Base-by-base conservation (phyloP, 1,140 invertebrate species). In the Microplitis mediator region DNA sequence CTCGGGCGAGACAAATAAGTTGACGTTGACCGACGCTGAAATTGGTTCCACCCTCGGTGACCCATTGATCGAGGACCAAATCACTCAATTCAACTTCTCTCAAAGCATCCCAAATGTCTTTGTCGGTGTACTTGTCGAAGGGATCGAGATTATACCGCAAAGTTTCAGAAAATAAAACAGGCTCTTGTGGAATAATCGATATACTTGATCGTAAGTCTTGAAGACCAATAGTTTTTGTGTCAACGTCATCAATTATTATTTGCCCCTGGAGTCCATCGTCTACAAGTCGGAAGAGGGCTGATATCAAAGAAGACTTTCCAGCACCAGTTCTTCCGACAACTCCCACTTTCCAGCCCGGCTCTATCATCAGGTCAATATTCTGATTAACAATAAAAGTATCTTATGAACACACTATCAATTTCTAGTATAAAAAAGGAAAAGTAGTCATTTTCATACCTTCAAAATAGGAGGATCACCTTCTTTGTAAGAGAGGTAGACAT, bases 21-120 rank as follows among this genome's bases (percentile, higher is more conserved):
- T 97, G 95, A 63, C 93, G 88, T 82, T 97, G 94, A 0, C 95
- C 95, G n/a, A 95, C 92, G 75, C 93, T 95, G 72, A 96, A 93
- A 80, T 96, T 96, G 4, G 88, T 85, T 2, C 95, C 95, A n/a
- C 92, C 90, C 81, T 92, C 91, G 0, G 90, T 88, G 1, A 95
- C 89, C 76, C 89, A 82, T 32, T 89, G 90, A 50, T 94, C 91
- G 16, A 95, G 77, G 0, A 87, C 86, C 4, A 88, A 79, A 1
- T 88, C 80, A 73, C 89, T 90, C 32, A 92, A 76, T 72, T 92
- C 90, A 0, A 92, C 90, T 81, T 90, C 77, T 5, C 77, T 76
- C n/a, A 87, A 76, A 0, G 80, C 81, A 4, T 83, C 77, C 91
- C 91, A 92, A 0, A 93, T 72, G 13, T 81, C 71, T 65, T 84